phyloP scores from a whole-genome alignment of 2,888 invertebrate species.

The Dynastes grantii region DNA sequence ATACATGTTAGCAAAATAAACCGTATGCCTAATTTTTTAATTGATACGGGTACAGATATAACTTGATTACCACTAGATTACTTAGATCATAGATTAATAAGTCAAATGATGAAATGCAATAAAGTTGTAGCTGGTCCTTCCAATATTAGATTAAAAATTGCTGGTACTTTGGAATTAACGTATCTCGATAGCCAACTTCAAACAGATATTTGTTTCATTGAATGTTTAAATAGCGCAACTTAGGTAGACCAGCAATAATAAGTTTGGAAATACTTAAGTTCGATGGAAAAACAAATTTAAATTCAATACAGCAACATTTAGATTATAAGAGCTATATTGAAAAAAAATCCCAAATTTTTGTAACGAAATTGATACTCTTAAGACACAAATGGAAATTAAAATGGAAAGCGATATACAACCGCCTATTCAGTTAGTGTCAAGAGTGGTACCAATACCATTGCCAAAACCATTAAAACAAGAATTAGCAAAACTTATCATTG shows the following conservation, averaged over 20 bases:
- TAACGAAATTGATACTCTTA: too few relatives aligned
- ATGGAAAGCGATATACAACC: too few relatives aligned
- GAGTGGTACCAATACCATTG: too few relatives aligned
- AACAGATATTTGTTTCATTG: neutral
- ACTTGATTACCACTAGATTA: neutral
- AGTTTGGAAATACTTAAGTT: neutral
- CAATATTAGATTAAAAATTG: neutral
- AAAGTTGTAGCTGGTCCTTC: neutral
- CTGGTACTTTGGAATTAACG: neutral
- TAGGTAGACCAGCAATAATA: neutral
- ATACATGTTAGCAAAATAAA: conserved; percentile 4
- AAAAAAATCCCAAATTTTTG: neutral
- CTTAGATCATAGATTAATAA: neutral
- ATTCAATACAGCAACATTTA: neutral
- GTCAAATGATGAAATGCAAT: neutral
- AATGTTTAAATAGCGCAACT: neutral
- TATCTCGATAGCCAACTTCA: neutral
- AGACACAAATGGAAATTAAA: too few relatives aligned
- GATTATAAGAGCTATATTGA: neutral
- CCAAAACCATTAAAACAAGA: too few relatives aligned
- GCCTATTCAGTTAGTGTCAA: too few relatives aligned
- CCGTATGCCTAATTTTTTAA: neutral
- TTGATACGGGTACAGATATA: neutral
- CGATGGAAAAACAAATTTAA: neutral
- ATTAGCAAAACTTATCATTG: too few relatives aligned